These are phyloP conservation scores for Callinectes sapidus DNA, from an alignment of 2,888 invertebrate species.

Conservation along the genomic window DNA sequence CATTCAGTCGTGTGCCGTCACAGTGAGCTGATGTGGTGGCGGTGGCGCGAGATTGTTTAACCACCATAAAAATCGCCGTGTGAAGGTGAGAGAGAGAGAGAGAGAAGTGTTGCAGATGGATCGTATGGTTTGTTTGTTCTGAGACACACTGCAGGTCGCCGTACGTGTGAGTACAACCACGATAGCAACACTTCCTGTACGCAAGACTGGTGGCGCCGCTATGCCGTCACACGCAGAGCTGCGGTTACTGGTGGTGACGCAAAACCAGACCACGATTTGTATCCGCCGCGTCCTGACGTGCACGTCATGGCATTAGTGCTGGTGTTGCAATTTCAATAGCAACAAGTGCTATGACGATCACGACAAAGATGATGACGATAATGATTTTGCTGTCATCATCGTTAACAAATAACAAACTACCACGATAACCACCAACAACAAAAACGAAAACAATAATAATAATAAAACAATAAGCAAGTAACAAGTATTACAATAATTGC, in stretches of 20 bases:
- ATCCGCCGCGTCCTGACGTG: not conserved
- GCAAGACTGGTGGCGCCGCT: not conserved
- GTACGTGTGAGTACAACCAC: not conserved
- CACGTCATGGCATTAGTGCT: not conserved
- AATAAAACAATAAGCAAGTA: too few relatives aligned
- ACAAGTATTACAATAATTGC: too few relatives aligned
- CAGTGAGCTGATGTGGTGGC: not conserved
- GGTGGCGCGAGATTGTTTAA: not conserved
- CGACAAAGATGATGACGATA: too few relatives aligned
- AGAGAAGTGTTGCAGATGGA: too few relatives aligned
- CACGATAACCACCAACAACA: too few relatives aligned
- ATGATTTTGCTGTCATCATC: too few relatives aligned
- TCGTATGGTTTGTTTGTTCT: not conserved
- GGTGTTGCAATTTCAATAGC: not conserved
- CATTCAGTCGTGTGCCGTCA: not conserved
- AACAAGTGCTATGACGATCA: not conserved
- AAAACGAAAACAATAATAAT: too few relatives aligned
- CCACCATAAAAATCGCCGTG: not conserved
- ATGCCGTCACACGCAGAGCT: not conserved
- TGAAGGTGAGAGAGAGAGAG: not conserved
- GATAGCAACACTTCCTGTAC: not conserved
- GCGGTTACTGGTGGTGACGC: not conserved
- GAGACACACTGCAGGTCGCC: not conserved
- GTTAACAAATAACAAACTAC: too few relatives aligned
- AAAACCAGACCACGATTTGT: not conserved